Evolutionary conservation across 2,888 invertebrate species (phyloP).

Genomic region (Perdita meconis): DNA sequence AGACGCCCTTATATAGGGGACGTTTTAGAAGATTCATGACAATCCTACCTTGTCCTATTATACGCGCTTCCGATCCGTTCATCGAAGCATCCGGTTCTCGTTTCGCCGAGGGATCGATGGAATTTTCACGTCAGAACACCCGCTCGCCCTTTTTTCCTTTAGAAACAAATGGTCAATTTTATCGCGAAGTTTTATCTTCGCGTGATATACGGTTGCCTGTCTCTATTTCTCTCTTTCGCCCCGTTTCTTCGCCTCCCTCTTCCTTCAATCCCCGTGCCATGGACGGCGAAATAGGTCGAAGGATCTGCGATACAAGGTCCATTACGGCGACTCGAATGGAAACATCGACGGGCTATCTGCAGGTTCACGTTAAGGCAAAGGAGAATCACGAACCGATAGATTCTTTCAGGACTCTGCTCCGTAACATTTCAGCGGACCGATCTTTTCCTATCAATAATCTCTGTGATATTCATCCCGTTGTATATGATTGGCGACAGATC

Average conservation of each 20-base stretch:
- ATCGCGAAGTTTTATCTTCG: constrained; percentile 57
- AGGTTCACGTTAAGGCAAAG: constrained; percentile 16
- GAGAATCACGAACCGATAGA: constrained; percentile 6
- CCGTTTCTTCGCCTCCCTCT: not conserved
- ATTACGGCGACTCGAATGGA: constrained; percentile 42
- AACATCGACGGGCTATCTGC: constrained; percentile 36
- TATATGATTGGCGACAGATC: no score
- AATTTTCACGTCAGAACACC: constrained; percentile 20
- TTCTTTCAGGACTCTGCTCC: not conserved
- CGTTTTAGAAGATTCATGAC: constrained; percentile 6
- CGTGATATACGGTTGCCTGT: constrained; percentile 38
- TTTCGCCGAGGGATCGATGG: constrained; percentile 39
- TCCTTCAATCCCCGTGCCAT: constrained; percentile 37
- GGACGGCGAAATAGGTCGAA: constrained; percentile 38
- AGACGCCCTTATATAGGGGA: no score
- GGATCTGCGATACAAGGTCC: constrained; percentile 47
- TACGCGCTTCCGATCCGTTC: constrained; percentile 16
- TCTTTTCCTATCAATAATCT: constrained; percentile 2
- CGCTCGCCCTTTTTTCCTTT: constrained; percentile 18
- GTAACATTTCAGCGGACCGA: not conserved
- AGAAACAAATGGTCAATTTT: constrained; percentile 62
- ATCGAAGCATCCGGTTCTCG: constrained; percentile 9
- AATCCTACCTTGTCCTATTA: constrained; percentile 17
- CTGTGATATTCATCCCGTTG: not conserved
- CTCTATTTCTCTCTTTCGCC: constrained; percentile 7